Percentiles rank a stretch among this genome's conserved stretches.
Evolutionary conservation across 1,140 invertebrate genomes (phyloP).

Genomic region (Mamestra configurata): DNA sequence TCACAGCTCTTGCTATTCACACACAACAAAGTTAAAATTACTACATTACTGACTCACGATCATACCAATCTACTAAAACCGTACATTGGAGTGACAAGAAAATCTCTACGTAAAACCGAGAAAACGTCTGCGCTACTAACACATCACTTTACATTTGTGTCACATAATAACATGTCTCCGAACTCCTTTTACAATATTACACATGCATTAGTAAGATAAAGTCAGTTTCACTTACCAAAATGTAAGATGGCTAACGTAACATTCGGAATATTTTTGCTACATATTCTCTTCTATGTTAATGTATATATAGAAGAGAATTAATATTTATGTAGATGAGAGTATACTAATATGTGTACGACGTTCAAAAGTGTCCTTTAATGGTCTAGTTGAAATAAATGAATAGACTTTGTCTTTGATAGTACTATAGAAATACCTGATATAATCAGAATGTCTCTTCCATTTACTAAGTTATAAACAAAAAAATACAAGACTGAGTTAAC

Average conservation of each 20-base stretch:
- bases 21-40: background rate
- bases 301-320: too few relatives aligned
- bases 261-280: background rate
- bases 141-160: conserved; percentile 26
- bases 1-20: too few relatives aligned
- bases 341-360: too few relatives aligned
- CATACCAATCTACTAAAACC: background rate
- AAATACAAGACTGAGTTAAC: too few relatives aligned
- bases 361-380: too few relatives aligned
- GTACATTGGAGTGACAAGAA: background rate
- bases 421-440: too few relatives aligned
- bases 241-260: background rate
- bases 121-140: conserved; percentile 7
- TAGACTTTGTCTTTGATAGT: too few relatives aligned
- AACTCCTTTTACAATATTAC: conserved; percentile 12
- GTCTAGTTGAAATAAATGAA: too few relatives aligned
- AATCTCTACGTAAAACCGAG: background rate
- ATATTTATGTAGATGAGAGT: too few relatives aligned
- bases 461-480: too few relatives aligned
- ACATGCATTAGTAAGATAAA: conserved; percentile 26
- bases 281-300: background rate
- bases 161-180: background rate
- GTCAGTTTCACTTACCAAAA: background rate
- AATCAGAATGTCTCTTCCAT: too few relatives aligned
- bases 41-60: background rate